Base-by-base conservation (phyloP, 2,797 vertebrate genomes). In the Molossus alvarezi region DNA sequence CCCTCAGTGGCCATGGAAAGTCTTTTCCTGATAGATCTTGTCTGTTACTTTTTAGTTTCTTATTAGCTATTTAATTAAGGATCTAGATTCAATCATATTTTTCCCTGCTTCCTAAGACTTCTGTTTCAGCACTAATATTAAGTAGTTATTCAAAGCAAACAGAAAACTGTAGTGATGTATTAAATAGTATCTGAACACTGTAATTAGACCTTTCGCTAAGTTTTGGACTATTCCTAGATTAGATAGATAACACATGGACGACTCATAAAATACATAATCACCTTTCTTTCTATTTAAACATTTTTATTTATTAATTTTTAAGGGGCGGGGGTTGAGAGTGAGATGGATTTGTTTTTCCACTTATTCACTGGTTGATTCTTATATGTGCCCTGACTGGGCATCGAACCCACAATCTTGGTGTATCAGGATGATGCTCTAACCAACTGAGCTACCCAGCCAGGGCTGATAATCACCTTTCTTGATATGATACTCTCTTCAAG, bases 161-260 rank as follows among this genome's bases (percentile, higher is more conserved):
- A 89, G n/a, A 95, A 88, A 76, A 65, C 29, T 88, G 60, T 9
- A 91, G n/a, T 62, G 80, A 71, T 6, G 6, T 18, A 87, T 90
- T 82, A 53, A 83, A 82, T 62, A 82, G 14, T 37, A 75, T 75
- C 17, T 60, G n/a, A 6, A 7, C 45, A 81, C 20, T 84, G 57
- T 81, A 69, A 93, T 85, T 95, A 81, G 71, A 85, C 3, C 2
- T 58, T 67, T 81, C 41, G 3, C 6, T 91, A 83, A 88, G 33
- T 88, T 41, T 37, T 72, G 9, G 20, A 12, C 55, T 53, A 21
- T 93, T 6, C 18, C 9, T 51, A 80, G 21, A 80, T 64, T 80
- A 76, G 72, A 90, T n/a, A n/a, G n/a, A n/a, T n/a, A n/a, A 51
- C 21, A 93, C 5, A 83, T 21, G 5, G 37, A 86, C 83, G 37